Base-by-base conservation (phyloP, 1,140 invertebrate genomes). In the Drosophila lowei region DNA sequence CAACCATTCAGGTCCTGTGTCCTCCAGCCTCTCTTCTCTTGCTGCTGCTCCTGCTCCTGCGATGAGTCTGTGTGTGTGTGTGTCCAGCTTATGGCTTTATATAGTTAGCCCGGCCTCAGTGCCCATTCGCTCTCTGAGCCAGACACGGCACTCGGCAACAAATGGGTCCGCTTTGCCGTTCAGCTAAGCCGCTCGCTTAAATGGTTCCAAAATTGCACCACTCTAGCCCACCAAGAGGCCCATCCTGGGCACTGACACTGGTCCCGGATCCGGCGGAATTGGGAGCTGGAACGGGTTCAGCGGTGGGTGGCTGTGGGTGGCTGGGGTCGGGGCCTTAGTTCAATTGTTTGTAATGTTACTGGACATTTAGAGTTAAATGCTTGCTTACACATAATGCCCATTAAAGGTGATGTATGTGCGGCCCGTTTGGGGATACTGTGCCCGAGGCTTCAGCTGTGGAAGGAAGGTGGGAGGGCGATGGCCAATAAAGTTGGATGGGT, bases 281-380 rank as follows among this genome's bases (percentile, higher is more conserved):
- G 44, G 46, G n/a, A 25, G 7, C 11, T 34, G 28, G 16, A 44
- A 13, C 13, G 8, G 25, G 52, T 48, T 18, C 53, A 49, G 38
- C n/a, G 38, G n/a, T 55, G 50, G 48, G 41, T 30, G 70, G 60
- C 55, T 72, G 21, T 58, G 23, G 23, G 23, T 25, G 23, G 23
- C 23, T 25, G 5, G 23, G 23, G 5, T 25, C 23, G 23, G 5
- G 72, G 67, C 52, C 72, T 64, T 85, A 85, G 85, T 85, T 85
- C 80, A 85, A 85, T 85, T 85, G 80, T 85, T 85, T 86, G 77
- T 86, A 70, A 77, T 84, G 72, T 70, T 80, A 59, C 72, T 25
- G 63, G 61, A 65, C 77, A 85, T 85, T 85, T 80, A 63, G 60
- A 75, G 63, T 74, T 86, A 85, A 85, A 79, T 86, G 80, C 80